Evolutionary conservation across 2,113 vertebrate genomes (phyloP).

Genomic region (Actinemys pallida): DNA sequence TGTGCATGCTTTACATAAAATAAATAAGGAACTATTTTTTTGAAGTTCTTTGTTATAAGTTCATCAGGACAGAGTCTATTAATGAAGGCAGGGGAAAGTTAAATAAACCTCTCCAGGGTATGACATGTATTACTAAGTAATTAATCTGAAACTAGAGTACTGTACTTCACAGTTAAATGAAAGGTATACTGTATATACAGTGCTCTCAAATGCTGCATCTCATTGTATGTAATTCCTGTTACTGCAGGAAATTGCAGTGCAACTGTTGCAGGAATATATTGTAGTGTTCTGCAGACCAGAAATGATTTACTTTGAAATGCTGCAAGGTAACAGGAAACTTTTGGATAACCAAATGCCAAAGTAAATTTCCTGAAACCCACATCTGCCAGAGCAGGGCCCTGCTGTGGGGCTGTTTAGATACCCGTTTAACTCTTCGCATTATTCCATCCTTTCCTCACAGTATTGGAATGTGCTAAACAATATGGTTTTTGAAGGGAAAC

Average conservation of each 20-base stretch:
- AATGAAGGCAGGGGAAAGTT: neutral
- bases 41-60: neutral
- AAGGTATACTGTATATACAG: neutral
- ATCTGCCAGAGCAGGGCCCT: constrained; percentile 65
- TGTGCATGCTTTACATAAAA: neutral
- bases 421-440: constrained; percentile 78
- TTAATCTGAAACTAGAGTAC: neutral
- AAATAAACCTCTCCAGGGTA: neutral
- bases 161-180: neutral
- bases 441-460: constrained; percentile 77
- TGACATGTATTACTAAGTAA: neutral
- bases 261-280: neutral
- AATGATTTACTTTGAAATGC: neutral
- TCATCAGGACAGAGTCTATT: neutral
- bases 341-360: constrained; percentile 11
- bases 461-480: constrained; percentile 85
- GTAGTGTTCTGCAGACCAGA: neutral
- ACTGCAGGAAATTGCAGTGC: neutral
- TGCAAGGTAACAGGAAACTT: constrained; percentile 33
- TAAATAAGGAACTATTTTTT: neutral
- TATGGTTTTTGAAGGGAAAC: constrained; percentile 84
- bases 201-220: neutral
- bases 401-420: constrained; percentile 72
- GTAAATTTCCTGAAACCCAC: constrained; percentile 69
- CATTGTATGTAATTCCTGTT: neutral